phyloP scores from a whole-genome alignment of 1,140 invertebrate genomes.

The Diachasma alloeum region DNA sequence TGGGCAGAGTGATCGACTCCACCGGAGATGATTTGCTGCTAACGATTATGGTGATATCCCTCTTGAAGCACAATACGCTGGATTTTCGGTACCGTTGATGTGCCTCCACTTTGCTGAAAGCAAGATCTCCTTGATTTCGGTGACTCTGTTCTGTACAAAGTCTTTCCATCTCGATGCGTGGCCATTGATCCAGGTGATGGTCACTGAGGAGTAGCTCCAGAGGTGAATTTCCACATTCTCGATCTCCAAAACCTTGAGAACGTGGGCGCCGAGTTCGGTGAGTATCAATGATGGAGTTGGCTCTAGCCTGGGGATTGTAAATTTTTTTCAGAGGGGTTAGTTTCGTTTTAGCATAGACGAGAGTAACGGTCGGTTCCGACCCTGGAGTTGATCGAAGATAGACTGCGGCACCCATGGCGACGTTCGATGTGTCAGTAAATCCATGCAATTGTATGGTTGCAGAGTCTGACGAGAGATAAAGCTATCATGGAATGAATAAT shows the following conservation, averaged over 20 bases:
- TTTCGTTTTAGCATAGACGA: conserved; percentile 42
- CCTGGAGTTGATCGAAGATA: conserved; percentile 15
- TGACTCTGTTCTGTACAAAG: conserved; percentile 53
- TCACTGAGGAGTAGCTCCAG: conserved; percentile 34
- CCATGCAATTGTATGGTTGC: conserved; percentile 24
- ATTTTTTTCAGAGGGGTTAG: conserved; percentile 40
- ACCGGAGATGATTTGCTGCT: not conserved
- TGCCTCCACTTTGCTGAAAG: conserved; percentile 36
- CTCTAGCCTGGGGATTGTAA: conserved; percentile 45
- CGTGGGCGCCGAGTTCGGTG: conserved; percentile 24
- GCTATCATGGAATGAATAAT: conserved; percentile 20
- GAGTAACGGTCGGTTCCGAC: not conserved
- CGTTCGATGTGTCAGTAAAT: too few species aligned
- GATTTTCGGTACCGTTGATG: conserved; percentile 40
- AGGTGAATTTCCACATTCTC: not conserved
- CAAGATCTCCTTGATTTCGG: conserved; percentile 48
- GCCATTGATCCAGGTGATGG: conserved; percentile 28
- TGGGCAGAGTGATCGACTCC: too few species aligned
- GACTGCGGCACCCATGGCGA: too few species aligned
- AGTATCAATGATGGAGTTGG: conserved; percentile 35
- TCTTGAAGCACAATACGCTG: conserved; percentile 30
- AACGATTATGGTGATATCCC: not conserved
- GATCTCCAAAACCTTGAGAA: not conserved
- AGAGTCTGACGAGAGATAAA: not conserved
- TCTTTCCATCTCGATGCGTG: conserved; percentile 15